Evolutionary conservation across 1,140 invertebrate genomes (phyloP).

Genomic region (Drosophila sucinea): DNA sequence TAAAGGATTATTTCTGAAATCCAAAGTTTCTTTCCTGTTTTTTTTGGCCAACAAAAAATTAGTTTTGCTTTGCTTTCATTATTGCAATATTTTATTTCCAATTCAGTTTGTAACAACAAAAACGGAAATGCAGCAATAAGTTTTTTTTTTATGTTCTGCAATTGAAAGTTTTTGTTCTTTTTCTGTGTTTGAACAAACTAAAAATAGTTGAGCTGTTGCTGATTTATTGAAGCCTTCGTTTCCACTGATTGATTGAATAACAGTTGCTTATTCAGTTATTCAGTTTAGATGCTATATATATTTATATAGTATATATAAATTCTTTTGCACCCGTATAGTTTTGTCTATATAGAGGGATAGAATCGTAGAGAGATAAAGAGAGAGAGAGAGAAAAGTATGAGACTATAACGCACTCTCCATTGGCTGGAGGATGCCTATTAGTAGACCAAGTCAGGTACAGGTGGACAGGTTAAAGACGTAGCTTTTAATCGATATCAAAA

Average conservation of each 20-base stretch:
- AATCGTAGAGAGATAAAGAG: not conserved
- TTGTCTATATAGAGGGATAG: not conserved
- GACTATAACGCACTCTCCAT: not conserved
- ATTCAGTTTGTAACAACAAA: not conserved
- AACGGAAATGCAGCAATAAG: not conserved
- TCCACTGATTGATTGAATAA: conserved; percentile 24
- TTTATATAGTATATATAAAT: conserved; percentile 40
- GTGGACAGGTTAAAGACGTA: conserved; percentile 74
- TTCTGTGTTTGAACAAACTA: not conserved
- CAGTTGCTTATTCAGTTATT: conserved; percentile 1
- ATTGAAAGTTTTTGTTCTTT: not conserved
- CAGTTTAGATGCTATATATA: not conserved
- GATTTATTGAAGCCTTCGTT: conserved; percentile 31
- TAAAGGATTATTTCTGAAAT: too few relatives aligned
- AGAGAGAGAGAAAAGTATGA: not conserved
- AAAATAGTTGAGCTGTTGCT: conserved; percentile 4
- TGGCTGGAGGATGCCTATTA: not conserved
- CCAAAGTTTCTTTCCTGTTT: too few relatives aligned
- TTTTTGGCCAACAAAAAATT: conserved; percentile 5
- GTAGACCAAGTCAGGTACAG: conserved; percentile 59
- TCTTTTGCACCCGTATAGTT: conserved; percentile 51
- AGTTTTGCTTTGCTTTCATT: conserved; percentile 9
- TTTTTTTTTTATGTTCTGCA: not conserved
- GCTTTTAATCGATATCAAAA: conserved; percentile 47
- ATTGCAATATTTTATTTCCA: not conserved